A percentile compares a stretch with the other conserved stretches of the same genome.
These are phyloP conservation scores for Napeogenes sylphis DNA, from an alignment of 2,888 invertebrate genomes.

Conservation along the genomic window DNA sequence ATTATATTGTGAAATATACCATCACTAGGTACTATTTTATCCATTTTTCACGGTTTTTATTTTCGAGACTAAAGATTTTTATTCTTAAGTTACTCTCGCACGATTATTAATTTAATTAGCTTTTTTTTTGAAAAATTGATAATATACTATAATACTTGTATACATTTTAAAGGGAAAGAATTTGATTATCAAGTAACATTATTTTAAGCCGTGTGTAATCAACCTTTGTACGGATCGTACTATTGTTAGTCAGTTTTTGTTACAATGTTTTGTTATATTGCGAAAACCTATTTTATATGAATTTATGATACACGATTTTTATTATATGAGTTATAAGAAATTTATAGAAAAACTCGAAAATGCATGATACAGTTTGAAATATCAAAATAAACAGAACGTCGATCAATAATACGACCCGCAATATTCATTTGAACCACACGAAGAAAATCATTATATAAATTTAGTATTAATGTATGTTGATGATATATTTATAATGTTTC, in stretches of 20 bases:
- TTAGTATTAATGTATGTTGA: slow-evolving; percentile 9
- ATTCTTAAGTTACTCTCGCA: no score
- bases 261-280: background rate
- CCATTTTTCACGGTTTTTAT: no score
- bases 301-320: background rate
- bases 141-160: no score
- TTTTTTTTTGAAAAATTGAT: no score
- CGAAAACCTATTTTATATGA: background rate
- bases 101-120: no score
- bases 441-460: slow-evolving; percentile 22
- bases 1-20: no score
- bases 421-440: slow-evolving; percentile 23
- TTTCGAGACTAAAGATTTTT: no score
- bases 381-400: slow-evolving; percentile 4
- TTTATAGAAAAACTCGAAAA: background rate
- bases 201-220: background rate
- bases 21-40: no score
- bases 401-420: slow-evolving; percentile 30
- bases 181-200: background rate
- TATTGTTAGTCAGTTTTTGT: slow-evolving; percentile 16
- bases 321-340: background rate
- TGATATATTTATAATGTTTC: slow-evolving; percentile 17
- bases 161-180: no score
- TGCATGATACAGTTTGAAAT: no score
- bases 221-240: slow-evolving; percentile 28